phyloP scores from a whole-genome alignment of 2,888 invertebrate species.

The Perizoma affinitatum region DNA sequence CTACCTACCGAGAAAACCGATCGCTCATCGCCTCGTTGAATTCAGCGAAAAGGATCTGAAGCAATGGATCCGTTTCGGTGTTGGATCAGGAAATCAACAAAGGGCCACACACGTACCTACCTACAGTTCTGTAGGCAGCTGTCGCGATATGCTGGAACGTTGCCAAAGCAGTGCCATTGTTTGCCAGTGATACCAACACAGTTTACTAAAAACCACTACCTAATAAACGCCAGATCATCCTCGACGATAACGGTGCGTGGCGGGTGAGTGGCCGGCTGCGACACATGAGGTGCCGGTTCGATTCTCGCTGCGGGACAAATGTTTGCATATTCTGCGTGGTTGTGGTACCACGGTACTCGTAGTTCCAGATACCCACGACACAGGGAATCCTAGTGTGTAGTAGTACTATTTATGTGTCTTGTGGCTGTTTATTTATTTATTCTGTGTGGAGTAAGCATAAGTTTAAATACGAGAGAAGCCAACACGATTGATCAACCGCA shows the following conservation, averaged over 20 bases:
- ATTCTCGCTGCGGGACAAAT: no score
- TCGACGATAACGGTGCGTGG: neutral
- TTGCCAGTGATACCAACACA: conserved; percentile 24
- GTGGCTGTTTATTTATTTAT: no score
- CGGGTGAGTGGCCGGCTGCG: no score
- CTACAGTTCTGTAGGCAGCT: conserved; percentile 23
- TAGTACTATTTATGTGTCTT: no score
- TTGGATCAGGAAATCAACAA: conserved; percentile 34
- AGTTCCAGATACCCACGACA: no score
- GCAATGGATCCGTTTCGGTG: conserved; percentile 31
- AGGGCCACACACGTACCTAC: conserved; percentile 44
- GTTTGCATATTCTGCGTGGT: no score
- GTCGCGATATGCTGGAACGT: conserved; percentile 21
- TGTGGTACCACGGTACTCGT: no score
- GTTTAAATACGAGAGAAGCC: no score
- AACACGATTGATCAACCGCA: no score
- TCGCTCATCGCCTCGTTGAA: conserved; percentile 35
- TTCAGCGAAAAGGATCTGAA: conserved; percentile 33
- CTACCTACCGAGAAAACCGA: conserved; percentile 29
- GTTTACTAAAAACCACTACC: neutral
- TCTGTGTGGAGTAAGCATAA: no score
- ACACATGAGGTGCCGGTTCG: no score
- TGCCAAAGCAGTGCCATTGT: conserved; percentile 45
- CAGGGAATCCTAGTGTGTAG: no score
- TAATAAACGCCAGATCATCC: neutral